Conservation (phyloP, 2,888 invertebrate species). For the Drosophila histrio region DNA sequence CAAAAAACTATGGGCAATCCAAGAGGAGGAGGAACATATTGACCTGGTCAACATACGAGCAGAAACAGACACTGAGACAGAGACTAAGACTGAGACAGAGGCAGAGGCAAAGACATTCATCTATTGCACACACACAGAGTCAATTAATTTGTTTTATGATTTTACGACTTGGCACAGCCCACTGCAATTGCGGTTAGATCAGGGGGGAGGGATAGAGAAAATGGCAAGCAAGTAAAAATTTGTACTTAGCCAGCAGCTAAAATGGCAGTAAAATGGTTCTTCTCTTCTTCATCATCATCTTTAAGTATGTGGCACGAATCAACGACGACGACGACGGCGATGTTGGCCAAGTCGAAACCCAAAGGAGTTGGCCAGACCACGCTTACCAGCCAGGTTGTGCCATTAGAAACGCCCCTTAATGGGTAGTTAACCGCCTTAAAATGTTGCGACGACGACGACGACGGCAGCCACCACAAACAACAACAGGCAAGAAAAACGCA, state of each 20-base stretch:
- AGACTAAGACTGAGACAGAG: conserved; percentile 4
- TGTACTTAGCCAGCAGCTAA: conserved; percentile 68
- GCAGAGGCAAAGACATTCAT: conserved; percentile 8
- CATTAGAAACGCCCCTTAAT: conserved; percentile 81
- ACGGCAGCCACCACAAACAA: conserved; percentile 1
- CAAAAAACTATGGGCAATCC: neutral
- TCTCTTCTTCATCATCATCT: conserved; percentile 50
- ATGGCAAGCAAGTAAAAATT: conserved; percentile 53
- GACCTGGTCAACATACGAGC: conserved; percentile 37
- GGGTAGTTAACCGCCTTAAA: conserved; percentile 79
- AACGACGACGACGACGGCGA: conserved; percentile 35
- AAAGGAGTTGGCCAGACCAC: conserved; percentile 45
- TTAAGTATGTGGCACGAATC: conserved; percentile 70
- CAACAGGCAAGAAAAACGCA: conserved; percentile 51
- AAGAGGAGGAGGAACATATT: neutral
- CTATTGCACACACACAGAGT: conserved; percentile 34
- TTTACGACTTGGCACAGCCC: conserved; percentile 68
- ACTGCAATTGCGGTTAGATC: conserved; percentile 32
- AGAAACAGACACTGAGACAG: neutral
- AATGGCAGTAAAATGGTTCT: conserved; percentile 70
- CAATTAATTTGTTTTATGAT: conserved; percentile 79
- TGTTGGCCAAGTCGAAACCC: conserved; percentile 31
- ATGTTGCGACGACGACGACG: conserved; percentile 55
- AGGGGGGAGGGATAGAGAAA: conserved; percentile 11
- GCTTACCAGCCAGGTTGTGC: conserved; percentile 51